Conservation (phyloP, 1,140 invertebrate species). For the Anastrepha obliqua region DNA sequence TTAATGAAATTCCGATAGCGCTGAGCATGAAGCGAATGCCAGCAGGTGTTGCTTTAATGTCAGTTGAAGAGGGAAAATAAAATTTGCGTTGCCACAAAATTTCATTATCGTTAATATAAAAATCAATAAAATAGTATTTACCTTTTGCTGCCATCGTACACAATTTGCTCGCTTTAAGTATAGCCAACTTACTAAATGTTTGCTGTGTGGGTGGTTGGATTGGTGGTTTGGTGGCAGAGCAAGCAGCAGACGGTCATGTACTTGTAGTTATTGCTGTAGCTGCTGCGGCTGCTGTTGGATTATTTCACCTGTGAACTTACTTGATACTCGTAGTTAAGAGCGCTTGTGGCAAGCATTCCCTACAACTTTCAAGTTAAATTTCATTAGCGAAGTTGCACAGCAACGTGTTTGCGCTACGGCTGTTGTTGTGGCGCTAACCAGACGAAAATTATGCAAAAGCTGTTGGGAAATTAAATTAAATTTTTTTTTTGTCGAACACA, state of each 20-base stretch:
- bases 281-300: not conserved
- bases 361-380: constrained; percentile 4
- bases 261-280: not conserved
- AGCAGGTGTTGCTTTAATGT: not conserved
- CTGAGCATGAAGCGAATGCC: not conserved
- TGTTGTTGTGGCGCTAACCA: not conserved
- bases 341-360: not conserved
- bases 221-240: not conserved
- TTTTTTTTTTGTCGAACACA: not conserved
- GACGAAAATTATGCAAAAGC: constrained; percentile 27
- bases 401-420: not conserved
- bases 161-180: not conserved
- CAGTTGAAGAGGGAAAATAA: constrained; percentile 24
- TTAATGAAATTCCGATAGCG: not conserved
- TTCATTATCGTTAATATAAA: constrained; percentile 42
- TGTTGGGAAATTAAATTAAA: constrained; percentile 37
- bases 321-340: not conserved
- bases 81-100: constrained; percentile 45
- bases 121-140: constrained; percentile 39
- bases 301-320: constrained; percentile 33
- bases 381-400: constrained; percentile 17
- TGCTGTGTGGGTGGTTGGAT: not conserved
- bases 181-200: not conserved
- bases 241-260: not conserved
- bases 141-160: not conserved